Percentiles rank a stretch among this genome's conserved stretches.
Evolutionary conservation across 2,797 vertebrate genomes (phyloP).

Genomic region (Chlorospingus flavigularis): DNA sequence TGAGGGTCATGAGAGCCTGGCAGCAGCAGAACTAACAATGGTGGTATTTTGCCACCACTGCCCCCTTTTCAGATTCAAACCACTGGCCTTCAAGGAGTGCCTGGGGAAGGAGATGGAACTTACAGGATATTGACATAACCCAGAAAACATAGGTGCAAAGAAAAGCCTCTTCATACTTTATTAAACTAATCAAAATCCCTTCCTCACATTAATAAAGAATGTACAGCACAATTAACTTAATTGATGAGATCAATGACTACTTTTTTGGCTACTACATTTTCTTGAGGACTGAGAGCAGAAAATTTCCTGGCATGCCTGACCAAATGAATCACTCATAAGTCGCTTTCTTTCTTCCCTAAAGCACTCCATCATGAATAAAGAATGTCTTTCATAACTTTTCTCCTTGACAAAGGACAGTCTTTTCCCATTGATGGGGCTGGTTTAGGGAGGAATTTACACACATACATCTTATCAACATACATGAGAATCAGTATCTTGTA

Average conservation of each 20-base stretch:
- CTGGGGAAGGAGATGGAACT: not conserved
- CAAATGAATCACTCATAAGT: conserved; percentile 28
- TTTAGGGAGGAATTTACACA: not conserved
- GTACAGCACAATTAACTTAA: not conserved
- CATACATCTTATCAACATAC: conserved; percentile 8
- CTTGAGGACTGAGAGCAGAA: conserved; percentile 21
- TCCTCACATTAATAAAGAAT: not conserved
- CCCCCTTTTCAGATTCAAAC: not conserved
- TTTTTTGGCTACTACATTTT: not conserved
- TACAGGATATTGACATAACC: not conserved
- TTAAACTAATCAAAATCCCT: not conserved
- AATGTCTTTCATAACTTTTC: conserved; percentile 59
- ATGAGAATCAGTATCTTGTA: conserved; percentile 10
- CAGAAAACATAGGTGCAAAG: not conserved
- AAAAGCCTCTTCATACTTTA: not conserved
- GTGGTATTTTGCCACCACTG: conserved; percentile 29
- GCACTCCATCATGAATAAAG: conserved; percentile 44
- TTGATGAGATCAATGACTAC: not conserved
- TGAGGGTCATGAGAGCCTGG: conserved; percentile 54
- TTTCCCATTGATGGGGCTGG: not conserved
- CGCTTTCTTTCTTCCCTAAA: conserved; percentile 47
- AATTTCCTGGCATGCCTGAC: conserved; percentile 32
- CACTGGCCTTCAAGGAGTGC: not conserved
- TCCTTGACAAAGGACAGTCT: conserved; percentile 54
- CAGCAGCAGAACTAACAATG: conserved; percentile 42